phyloP scores from a whole-genome alignment of 2,113 vertebrate species.

The Ellobius talpinus region DNA sequence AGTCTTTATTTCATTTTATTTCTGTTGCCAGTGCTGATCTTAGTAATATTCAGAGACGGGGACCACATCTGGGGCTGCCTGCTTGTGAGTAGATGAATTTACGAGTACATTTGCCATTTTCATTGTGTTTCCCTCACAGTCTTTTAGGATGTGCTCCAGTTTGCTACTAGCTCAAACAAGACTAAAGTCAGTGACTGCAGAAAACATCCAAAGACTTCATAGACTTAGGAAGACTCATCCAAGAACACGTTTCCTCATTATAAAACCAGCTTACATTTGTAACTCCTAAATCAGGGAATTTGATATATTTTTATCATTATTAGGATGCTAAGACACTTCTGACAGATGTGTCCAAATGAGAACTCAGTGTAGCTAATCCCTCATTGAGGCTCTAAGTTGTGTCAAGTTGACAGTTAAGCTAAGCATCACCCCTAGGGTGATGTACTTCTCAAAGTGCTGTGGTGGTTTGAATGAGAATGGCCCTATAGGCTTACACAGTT shows the following conservation, averaged over 20 bases:
- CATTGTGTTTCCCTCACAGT: background rate
- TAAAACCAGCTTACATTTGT: slow-evolving; percentile 17
- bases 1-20: background rate
- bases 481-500: background rate
- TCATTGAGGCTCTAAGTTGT: background rate
- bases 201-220: slow-evolving; percentile 33
- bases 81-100: slow-evolving; percentile 12
- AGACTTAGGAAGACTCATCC: background rate
- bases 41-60: background rate
- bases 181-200: slow-evolving; percentile 7
- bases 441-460: background rate
- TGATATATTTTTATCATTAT: background rate
- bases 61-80: background rate
- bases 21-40: background rate
- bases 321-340: background rate
- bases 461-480: background rate
- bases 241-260: slow-evolving; percentile 32
- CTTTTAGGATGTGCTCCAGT: slow-evolving; percentile 2
- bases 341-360: background rate
- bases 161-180: slow-evolving; percentile 24
- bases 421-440: background rate
- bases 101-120: background rate
- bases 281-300: background rate
- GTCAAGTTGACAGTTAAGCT: background rate
- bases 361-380: background rate